Evolutionary conservation across 2,113 vertebrate genomes (phyloP).

Genomic region (Bagarius yarrelli): DNA sequence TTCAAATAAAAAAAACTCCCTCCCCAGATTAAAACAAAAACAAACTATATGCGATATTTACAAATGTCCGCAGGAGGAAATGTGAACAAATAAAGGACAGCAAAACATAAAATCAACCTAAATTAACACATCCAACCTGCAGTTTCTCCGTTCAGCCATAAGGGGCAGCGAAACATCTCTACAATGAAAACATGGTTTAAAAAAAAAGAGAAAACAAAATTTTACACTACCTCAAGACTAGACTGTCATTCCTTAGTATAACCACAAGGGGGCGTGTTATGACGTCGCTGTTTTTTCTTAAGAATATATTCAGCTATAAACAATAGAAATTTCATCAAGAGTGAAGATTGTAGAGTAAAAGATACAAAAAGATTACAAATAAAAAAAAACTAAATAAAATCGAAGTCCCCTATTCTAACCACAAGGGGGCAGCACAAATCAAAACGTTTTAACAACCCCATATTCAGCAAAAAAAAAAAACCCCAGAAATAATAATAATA

Average conservation of each 20-base stretch:
- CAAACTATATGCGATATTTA: neutral
- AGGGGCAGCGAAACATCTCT: neutral
- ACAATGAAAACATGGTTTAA: too few relatives aligned
- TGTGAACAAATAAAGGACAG: neutral
- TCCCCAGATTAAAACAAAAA: too few relatives aligned
- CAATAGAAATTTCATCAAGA: neutral
- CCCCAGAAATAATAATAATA: neutral
- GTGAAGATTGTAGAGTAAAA: too few relatives aligned
- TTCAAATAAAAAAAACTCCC: neutral
- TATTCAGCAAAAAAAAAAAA: neutral
- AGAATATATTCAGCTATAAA: neutral
- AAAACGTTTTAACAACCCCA: neutral
- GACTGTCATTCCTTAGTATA: too few relatives aligned
- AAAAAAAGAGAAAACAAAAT: neutral
- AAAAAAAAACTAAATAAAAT: too few relatives aligned
- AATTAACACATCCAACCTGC: neutral
- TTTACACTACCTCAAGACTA: neutral
- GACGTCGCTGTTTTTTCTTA: too few relatives aligned
- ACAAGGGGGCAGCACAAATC: neutral
- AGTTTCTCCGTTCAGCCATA: neutral
- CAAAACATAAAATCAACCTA: neutral
- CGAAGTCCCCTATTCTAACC: neutral
- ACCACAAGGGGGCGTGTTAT: neutral
- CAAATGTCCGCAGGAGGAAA: neutral
- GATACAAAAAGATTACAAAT: too few relatives aligned